Evolutionary conservation across 2,113 vertebrate genomes (phyloP).

Genomic region (Sander vitreus): DNA sequence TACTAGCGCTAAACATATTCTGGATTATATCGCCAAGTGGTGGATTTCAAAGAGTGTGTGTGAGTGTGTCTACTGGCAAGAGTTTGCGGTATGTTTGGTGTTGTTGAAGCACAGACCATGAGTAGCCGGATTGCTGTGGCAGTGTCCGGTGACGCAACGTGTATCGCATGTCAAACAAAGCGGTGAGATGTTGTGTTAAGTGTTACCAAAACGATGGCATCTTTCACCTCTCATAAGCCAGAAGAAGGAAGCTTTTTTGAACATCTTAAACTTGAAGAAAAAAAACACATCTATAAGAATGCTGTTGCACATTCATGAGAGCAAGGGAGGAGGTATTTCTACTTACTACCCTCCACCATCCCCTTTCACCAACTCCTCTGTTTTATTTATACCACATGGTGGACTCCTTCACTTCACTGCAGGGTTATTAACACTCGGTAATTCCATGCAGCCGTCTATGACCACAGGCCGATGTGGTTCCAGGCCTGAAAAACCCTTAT

Average conservation of each 20-base stretch:
- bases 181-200: slow-evolving; percentile 21
- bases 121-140: not conserved
- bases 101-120: not conserved
- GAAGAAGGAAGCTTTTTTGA: not conserved
- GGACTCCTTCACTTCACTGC: slow-evolving; percentile 56
- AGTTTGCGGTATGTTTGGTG: not conserved
- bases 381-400: slow-evolving; percentile 82
- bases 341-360: slow-evolving; percentile 55
- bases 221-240: not conserved
- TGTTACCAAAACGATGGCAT: slow-evolving; percentile 16
- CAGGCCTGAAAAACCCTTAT: slow-evolving; percentile 31
- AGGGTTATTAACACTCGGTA: slow-evolving; percentile 75
- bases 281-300: slow-evolving; percentile 3
- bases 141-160: slow-evolving; percentile 23
- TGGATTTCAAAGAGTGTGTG: slow-evolving; percentile 17
- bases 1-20: slow-evolving; percentile 75
- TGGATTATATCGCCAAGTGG: slow-evolving; percentile 42
- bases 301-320: slow-evolving; percentile 55
- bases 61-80: not conserved
- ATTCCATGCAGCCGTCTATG: slow-evolving; percentile 69
- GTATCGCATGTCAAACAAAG: slow-evolving; percentile 36
- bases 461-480: slow-evolving; percentile 54
- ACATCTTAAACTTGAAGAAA: not conserved
- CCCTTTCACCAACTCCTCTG: slow-evolving; percentile 64
- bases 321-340: slow-evolving; percentile 39